Evolutionary conservation across 2,888 invertebrate genomes (phyloP).

Genomic region (Scaeva pyrastri): DNA sequence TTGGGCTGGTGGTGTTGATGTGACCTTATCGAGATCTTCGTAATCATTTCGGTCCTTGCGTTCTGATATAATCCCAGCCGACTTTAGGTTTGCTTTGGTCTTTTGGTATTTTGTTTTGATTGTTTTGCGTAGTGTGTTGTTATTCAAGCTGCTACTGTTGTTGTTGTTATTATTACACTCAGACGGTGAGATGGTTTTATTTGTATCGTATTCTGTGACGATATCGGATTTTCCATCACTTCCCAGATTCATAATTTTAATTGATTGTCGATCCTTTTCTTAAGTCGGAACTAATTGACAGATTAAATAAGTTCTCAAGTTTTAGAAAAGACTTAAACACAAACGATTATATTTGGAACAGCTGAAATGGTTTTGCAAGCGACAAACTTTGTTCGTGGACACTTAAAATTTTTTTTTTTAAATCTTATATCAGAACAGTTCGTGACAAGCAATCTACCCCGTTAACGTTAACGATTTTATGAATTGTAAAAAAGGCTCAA

Average conservation of each 20-base stretch:
- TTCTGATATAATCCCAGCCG: conserved; percentile 33
- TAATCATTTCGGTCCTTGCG: conserved; percentile 73
- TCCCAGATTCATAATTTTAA: conserved; percentile 8
- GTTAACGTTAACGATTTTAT: no score
- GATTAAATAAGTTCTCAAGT: not conserved
- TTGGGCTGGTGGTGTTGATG: conserved; percentile 46
- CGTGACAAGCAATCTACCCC: no score
- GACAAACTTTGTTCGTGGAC: not conserved
- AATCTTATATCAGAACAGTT: no score
- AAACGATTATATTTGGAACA: not conserved
- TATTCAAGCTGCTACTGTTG: conserved; percentile 27
- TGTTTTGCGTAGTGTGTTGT: conserved; percentile 44
- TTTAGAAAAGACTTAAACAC: not conserved
- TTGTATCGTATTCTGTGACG: conserved; percentile 3
- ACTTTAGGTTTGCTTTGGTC: conserved; percentile 50
- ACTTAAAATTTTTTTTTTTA: no score
- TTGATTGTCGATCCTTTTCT: not conserved
- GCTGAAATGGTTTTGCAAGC: conserved; percentile 13
- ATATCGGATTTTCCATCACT: conserved; percentile 3
- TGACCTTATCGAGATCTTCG: conserved; percentile 77
- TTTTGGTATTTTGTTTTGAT: conserved; percentile 57
- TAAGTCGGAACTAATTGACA: not conserved
- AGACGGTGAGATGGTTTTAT: not conserved
- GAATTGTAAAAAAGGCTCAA: no score
- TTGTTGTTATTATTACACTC: conserved; percentile 14